A percentile compares a stretch with the other conserved stretches of the same genome.
These are phyloP conservation scores for Oceanodroma tethys DNA, from an alignment of 2,113 vertebrate genomes.

Conservation along the genomic window DNA sequence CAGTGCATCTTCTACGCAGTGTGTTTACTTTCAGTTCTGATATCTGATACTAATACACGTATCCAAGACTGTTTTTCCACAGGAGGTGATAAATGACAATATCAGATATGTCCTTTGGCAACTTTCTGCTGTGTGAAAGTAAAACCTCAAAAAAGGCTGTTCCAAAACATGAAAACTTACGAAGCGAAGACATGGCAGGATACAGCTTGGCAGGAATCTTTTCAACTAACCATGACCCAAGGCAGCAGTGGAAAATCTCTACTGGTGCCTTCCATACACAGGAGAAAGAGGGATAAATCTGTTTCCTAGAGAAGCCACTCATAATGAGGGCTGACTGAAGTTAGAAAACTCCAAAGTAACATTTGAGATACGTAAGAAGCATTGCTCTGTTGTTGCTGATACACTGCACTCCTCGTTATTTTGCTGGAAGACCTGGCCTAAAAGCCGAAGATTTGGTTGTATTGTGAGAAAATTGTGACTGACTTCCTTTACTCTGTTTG, in stretches of 20 bases:
- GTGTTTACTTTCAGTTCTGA: constrained; percentile 31
- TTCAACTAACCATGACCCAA: not conserved
- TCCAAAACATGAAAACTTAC: not conserved
- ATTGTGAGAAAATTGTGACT: not conserved
- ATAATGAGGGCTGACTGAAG: not conserved
- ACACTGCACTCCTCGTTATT: not conserved
- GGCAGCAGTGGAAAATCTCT: not conserved
- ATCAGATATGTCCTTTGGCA: constrained; percentile 4
- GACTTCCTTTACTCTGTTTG: not conserved
- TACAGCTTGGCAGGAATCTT: not conserved
- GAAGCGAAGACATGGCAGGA: not conserved
- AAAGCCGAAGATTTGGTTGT: not conserved
- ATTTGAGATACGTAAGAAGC: rapidly evolving
- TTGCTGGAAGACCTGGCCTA: not conserved
- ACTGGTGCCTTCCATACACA: not conserved
- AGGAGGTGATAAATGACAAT: constrained; percentile 21
- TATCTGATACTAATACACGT: not conserved
- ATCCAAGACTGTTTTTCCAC: constrained; percentile 9
- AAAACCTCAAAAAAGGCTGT: not conserved
- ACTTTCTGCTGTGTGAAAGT: not conserved
- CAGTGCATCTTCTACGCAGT: not conserved
- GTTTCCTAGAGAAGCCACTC: not conserved
- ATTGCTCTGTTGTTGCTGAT: not conserved
- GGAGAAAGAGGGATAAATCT: not conserved
- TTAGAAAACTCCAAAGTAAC: not conserved